Conservation (phyloP, 2,113 vertebrate genomes). For the Elephantulus edwardii region DNA sequence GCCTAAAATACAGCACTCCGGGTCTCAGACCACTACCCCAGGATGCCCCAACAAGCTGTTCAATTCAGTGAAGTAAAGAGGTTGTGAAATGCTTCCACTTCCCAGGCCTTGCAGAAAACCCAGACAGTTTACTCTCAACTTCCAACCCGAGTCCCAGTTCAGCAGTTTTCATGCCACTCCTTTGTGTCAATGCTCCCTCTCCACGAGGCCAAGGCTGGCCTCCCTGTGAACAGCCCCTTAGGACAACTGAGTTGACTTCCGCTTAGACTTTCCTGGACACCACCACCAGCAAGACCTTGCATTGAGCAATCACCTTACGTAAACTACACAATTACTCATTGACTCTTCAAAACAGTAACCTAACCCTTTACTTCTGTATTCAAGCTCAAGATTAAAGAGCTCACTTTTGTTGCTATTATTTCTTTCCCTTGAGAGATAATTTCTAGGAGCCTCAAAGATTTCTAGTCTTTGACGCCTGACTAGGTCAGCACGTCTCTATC, state of each 20-base stretch:
- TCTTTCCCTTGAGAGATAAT: conserved; percentile 46
- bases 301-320: conserved; percentile 53
- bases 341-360: conserved; percentile 44
- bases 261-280: neutral
- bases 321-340: conserved; percentile 62
- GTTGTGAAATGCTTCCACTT: conserved; percentile 64
- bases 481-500: neutral
- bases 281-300: neutral
- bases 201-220: neutral
- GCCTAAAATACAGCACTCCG: neutral
- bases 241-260: neutral
- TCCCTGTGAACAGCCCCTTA: neutral
- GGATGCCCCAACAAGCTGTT: neutral
- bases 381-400: conserved; percentile 8
- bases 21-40: neutral
- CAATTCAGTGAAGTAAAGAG: conserved; percentile 53
- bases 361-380: conserved; percentile 56
- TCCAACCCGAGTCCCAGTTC: conserved; percentile 45
- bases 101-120: conserved; percentile 31
- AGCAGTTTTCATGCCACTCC: neutral
- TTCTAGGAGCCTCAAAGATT: neutral
- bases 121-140: neutral
- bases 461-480: neutral
- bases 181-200: neutral
- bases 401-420: neutral